phyloP scores from a whole-genome alignment of 2,888 invertebrate genomes.

The Barypeithes pellucidus region DNA sequence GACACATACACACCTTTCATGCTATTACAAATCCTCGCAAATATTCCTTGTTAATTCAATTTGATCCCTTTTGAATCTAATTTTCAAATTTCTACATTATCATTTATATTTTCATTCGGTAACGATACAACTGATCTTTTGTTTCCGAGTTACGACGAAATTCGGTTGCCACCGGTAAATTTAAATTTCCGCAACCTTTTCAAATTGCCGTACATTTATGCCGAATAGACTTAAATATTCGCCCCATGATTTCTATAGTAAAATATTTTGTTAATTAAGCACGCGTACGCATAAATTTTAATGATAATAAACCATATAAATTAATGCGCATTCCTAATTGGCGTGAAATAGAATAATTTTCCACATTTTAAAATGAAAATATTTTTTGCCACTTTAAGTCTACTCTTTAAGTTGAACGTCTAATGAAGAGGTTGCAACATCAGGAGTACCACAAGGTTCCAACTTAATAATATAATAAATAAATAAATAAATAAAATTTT shows the following conservation, averaged over 20 bases:
- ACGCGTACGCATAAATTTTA: conserved; percentile 1
- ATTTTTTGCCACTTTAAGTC: too few relatives aligned
- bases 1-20: background rate
- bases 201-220: conserved; percentile 1
- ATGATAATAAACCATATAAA: background rate
- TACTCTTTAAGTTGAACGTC: too few relatives aligned
- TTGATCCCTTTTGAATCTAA: conserved; percentile 20
- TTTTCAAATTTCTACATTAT: conserved; percentile 32
- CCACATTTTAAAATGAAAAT: too few relatives aligned
- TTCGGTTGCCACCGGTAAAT: background rate
- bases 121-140: conserved; percentile 24
- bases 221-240: conserved; percentile 8
- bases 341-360: too few relatives aligned
- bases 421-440: too few relatives aligned
- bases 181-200: conserved; percentile 15
- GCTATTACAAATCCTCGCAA: background rate
- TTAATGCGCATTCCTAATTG: too few relatives aligned
- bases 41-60: conserved; percentile 22
- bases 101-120: conserved; percentile 28
- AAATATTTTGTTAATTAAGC: background rate
- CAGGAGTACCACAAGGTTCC: too few relatives aligned
- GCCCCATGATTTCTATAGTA: background rate
- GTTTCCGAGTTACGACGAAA: conserved; percentile 17
- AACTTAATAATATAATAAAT: too few relatives aligned
- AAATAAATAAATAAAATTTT: too few relatives aligned